Evolutionary conservation across 2,888 invertebrate species (phyloP).

Genomic region (Myathropa florea): DNA sequence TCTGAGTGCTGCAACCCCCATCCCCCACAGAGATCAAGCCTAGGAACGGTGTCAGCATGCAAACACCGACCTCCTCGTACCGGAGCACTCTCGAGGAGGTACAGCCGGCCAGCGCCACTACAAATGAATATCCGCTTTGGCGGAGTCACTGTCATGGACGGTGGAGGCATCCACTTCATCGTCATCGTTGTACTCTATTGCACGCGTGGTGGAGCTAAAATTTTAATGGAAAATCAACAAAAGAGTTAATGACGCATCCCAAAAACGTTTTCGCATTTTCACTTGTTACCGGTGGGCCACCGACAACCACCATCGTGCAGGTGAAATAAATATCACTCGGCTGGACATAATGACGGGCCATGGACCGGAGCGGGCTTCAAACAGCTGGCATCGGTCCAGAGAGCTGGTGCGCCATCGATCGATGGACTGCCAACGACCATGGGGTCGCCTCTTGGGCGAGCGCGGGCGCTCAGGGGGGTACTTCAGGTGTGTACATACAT

Average conservation of each 20-base stretch:
- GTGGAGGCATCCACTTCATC: not conserved
- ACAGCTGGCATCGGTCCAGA: slow-evolving; percentile 63
- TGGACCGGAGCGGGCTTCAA: slow-evolving; percentile 12
- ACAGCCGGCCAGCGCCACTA: not conserved
- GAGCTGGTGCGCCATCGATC: slow-evolving; percentile 34
- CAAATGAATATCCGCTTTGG: slow-evolving; percentile 66
- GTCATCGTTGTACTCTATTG: slow-evolving; percentile 3
- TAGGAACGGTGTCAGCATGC: too few relatives aligned
- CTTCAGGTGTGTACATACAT: not conserved
- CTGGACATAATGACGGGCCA: slow-evolving; percentile 54
- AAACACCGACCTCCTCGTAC: not conserved
- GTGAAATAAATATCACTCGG: slow-evolving; percentile 69
- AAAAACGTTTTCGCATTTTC: slow-evolving; percentile 69
- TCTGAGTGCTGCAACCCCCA: not conserved
- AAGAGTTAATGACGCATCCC: slow-evolving; percentile 71
- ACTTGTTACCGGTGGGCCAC: slow-evolving; percentile 46
- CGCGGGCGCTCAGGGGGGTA: too few relatives aligned
- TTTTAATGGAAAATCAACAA: slow-evolving; percentile 71
- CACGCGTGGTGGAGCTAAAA: slow-evolving; percentile 28
- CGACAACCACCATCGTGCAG: slow-evolving; percentile 24
- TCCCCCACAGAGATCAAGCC: not conserved
- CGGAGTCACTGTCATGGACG: slow-evolving; percentile 52
- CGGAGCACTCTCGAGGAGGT: not conserved
- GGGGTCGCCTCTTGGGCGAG: not conserved
- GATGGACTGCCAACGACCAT: slow-evolving; percentile 53